Conservation (phyloP, 2,113 vertebrate species). For the Phalacrocorax aristotelis region DNA sequence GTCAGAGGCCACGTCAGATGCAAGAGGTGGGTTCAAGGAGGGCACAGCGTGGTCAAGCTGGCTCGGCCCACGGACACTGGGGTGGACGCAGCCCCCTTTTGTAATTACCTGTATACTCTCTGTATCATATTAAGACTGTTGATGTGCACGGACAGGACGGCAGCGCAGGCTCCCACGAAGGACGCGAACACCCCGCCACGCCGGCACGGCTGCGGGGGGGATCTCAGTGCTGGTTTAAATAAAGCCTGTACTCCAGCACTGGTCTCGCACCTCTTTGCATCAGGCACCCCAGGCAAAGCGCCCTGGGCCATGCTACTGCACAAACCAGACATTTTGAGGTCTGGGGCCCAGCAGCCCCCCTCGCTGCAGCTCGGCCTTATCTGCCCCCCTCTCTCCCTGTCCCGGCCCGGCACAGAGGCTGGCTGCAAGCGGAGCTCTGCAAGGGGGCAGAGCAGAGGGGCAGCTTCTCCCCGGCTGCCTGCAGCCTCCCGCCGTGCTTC, state of each 20-base stretch:
- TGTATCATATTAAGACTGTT: neutral
- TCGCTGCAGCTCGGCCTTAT: neutral
- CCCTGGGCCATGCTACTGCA: neutral
- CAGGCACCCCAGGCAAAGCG: too few relatives aligned
- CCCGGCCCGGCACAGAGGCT: neutral
- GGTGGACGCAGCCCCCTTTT: neutral
- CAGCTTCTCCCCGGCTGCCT: neutral
- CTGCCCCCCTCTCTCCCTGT: neutral
- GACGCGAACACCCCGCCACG: fast-evolving
- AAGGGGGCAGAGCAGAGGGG: neutral
- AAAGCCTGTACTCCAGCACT: neutral
- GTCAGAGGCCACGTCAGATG: neutral
- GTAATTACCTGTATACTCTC: neutral
- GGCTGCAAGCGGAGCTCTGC: neutral
- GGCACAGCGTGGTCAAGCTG: neutral
- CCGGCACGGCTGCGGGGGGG: fast-evolving
- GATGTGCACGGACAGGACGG: fast-evolving
- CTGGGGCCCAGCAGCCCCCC: neutral
- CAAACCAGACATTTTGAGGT: too few relatives aligned
- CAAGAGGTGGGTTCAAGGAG: neutral
- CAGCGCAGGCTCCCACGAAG: neutral
- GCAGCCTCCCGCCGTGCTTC: neutral
- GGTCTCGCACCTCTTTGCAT: neutral
- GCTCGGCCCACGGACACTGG: fast-evolving
- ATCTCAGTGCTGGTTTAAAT: neutral